phyloP scores from a whole-genome alignment of 1,140 invertebrate species.

The Hesperophylax magnus region DNA sequence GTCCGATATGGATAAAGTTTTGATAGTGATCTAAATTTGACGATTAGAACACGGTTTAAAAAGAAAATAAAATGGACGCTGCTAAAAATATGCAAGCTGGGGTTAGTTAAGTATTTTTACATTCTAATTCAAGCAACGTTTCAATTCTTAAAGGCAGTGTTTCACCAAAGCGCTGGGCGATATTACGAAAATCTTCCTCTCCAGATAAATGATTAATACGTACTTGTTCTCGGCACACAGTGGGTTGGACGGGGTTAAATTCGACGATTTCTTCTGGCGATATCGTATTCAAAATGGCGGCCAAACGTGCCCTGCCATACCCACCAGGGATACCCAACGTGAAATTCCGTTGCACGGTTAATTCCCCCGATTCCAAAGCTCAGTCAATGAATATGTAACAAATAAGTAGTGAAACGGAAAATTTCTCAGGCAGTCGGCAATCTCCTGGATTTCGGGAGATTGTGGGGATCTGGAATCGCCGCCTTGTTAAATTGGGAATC shows the following conservation, averaged over 20 bases:
- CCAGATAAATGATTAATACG: too few relatives aligned
- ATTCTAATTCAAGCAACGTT: too few relatives aligned
- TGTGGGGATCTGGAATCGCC: not conserved
- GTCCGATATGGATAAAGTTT: too few relatives aligned
- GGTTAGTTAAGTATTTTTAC: too few relatives aligned
- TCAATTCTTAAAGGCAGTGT: too few relatives aligned
- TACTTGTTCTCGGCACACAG: too few relatives aligned
- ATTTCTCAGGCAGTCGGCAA: constrained; percentile 13
- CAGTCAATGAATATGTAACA: constrained; percentile 46
- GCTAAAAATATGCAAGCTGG: too few relatives aligned
- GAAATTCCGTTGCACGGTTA: not conserved
- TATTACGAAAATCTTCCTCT: too few relatives aligned
- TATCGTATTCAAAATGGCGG: constrained; percentile 41
- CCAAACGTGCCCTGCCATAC: constrained; percentile 18
- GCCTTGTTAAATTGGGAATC: constrained; percentile 12
- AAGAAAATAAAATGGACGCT: too few relatives aligned
- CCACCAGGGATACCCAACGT: not conserved
- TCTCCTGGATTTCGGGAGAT: constrained; percentile 12
- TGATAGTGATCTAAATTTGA: too few relatives aligned
- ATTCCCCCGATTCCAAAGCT: constrained; percentile 11
- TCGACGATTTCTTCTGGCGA: constrained; percentile 10
- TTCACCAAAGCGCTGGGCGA: too few relatives aligned
- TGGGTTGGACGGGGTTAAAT: not conserved
- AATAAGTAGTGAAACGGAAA: constrained; percentile 32
- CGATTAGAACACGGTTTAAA: too few relatives aligned